These are phyloP conservation scores for Cheumatopsyche charites DNA, from an alignment of 1,140 invertebrate species.

Conservation along the genomic window DNA sequence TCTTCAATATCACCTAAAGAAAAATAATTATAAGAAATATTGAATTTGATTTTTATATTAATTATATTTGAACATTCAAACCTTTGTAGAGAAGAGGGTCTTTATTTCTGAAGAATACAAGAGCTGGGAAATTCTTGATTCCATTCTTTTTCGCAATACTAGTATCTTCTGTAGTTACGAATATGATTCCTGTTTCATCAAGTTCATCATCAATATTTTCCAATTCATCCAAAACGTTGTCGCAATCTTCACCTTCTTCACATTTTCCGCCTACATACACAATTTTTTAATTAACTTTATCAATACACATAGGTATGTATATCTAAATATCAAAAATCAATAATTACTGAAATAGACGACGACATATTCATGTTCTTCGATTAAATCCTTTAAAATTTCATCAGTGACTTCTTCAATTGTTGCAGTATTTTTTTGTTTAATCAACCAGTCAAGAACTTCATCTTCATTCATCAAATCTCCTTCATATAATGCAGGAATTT, in stretches of 20 bases:
- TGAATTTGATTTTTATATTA: neutral
- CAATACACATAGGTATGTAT: neutral
- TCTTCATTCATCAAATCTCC: conserved; percentile 91
- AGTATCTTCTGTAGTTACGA: conserved; percentile 89
- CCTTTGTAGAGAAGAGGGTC: conserved; percentile 78
- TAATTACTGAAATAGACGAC: conserved; percentile 90
- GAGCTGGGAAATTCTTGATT: conserved; percentile 81
- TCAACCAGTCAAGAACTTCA: conserved; percentile 87
- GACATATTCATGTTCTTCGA: conserved; percentile 91
- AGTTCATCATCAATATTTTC: conserved; percentile 94
- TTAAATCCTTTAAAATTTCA: conserved; percentile 85
- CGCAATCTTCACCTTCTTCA: conserved; percentile 84
- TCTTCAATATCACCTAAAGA: conserved; percentile 81
- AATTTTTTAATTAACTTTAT: neutral
- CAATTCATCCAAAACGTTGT: conserved; percentile 81
- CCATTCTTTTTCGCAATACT: conserved; percentile 82
- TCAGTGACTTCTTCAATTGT: conserved; percentile 95
- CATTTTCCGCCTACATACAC: conserved; percentile 74
- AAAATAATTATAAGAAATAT: conserved; percentile 13
- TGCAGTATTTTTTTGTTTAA: conserved; percentile 88
- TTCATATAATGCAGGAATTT: conserved; percentile 90
- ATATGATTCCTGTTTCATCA: conserved; percentile 91
- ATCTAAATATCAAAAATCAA: neutral
- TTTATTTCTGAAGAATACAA: conserved; percentile 91
- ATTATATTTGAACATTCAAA: conserved; percentile 37